phyloP scores from a whole-genome alignment of 2,888 invertebrate genomes.

The Meloe dianella region DNA sequence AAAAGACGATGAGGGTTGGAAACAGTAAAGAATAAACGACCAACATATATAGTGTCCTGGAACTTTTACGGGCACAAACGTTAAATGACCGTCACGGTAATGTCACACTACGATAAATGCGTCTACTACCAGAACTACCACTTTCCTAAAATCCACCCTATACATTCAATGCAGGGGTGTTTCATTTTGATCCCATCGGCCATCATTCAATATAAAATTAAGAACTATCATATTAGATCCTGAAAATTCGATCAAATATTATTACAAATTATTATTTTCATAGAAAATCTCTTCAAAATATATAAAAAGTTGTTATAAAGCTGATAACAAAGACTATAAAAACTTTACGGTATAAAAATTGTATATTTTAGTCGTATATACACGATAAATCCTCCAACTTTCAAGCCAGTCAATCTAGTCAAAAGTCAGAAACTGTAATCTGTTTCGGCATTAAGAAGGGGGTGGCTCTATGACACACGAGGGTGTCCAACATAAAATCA shows the following conservation, averaged over 20 bases:
- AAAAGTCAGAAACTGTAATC: conserved; percentile 47
- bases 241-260: neutral
- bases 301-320: neutral
- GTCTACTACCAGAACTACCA: conserved; percentile 35
- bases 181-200: neutral
- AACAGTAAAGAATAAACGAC: conserved; percentile 41
- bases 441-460: conserved; percentile 39
- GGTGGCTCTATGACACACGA: neutral
- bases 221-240: neutral
- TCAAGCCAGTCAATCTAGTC: conserved; percentile 30
- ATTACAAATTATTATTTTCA: conserved; percentile 2
- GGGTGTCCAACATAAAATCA: conserved; percentile 54
- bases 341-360: neutral
- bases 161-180: conserved; percentile 1
- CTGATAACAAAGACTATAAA: neutral
- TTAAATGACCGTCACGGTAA: conserved; percentile 38
- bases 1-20: conserved; percentile 35
- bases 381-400: conserved; percentile 15
- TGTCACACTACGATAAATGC: conserved; percentile 37
- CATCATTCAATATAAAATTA: conserved; percentile 4
- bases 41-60: conserved; percentile 24
- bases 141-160: conserved; percentile 29
- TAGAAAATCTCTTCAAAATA: neutral
- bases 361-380: conserved; percentile 6
- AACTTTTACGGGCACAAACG: conserved; percentile 38